Percentiles rank a stretch among this genome's conserved stretches.
phyloP scores from a whole-genome alignment of 2,113 vertebrate species.

The Isichthys henryi region DNA sequence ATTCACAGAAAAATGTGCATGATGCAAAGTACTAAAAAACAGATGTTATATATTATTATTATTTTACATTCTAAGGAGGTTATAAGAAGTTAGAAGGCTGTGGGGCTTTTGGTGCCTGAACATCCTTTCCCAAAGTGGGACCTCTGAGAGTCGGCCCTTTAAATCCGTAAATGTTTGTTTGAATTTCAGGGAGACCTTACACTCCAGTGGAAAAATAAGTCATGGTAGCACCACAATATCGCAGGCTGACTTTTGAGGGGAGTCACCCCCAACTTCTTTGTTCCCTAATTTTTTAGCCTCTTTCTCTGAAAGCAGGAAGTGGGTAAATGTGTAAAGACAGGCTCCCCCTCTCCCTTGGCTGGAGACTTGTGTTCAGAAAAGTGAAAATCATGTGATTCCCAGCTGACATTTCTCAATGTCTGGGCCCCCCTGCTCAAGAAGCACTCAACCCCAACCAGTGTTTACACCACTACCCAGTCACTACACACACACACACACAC shows the following conservation, averaged over 20 bases:
- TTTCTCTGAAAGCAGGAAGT: neutral
- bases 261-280: neutral
- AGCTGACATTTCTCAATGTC: neutral
- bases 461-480: neutral
- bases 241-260: neutral
- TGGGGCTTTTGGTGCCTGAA: neutral
- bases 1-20: neutral
- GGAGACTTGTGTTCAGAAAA: neutral
- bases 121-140: neutral
- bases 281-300: neutral
- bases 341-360: neutral
- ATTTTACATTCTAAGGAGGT: neutral
- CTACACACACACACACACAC: neutral
- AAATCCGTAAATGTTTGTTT: neutral
- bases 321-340: neutral
- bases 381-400: neutral
- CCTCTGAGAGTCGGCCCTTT: neutral
- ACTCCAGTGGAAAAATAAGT: constrained; percentile 7
- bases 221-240: neutral
- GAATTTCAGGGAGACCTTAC: constrained; percentile 9
- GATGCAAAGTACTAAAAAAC: neutral
- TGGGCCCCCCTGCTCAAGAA: neutral
- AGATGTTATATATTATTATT: neutral
- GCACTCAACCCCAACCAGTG: neutral
- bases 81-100: neutral